These are phyloP conservation scores for Cervus canadensis DNA, from an alignment of 2,113 vertebrate genomes.

Conservation along the genomic window DNA sequence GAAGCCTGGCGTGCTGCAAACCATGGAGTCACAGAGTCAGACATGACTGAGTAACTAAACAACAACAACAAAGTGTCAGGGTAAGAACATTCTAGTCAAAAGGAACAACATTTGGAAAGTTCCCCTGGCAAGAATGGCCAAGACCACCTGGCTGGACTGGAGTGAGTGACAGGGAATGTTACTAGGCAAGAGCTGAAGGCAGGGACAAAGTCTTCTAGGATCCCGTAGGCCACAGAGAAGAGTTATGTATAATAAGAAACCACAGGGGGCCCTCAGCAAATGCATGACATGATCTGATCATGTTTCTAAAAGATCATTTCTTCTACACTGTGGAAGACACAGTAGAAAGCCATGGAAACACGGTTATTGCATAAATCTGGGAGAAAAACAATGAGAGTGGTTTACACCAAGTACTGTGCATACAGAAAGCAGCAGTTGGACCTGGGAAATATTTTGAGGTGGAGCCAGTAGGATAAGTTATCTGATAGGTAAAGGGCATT, in stretches of 20 bases:
- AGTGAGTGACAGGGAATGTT: background rate
- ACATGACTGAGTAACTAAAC: background rate
- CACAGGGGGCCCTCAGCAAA: background rate
- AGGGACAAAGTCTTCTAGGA: background rate
- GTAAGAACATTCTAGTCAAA: background rate
- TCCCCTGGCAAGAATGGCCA: background rate
- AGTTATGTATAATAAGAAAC: background rate
- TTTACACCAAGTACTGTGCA: background rate
- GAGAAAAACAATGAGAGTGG: background rate
- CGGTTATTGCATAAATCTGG: background rate
- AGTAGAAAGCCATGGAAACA: background rate
- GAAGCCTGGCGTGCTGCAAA: background rate
- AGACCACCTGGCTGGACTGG: background rate
- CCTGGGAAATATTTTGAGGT: background rate
- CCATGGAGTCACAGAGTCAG: background rate
- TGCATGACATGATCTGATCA: background rate
- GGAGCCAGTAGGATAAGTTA: background rate
- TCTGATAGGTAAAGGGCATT: background rate
- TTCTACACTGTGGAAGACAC: background rate
- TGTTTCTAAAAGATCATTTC: background rate
- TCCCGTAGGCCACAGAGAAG: background rate
- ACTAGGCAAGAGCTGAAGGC: background rate
- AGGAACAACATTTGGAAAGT: background rate
- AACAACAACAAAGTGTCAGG: background rate
- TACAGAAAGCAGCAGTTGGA: background rate